Evolutionary conservation across 2,888 invertebrate species (phyloP), one percentile per base, ranked within the genome.

Genomic region (Oxytorus armatus): DNA sequence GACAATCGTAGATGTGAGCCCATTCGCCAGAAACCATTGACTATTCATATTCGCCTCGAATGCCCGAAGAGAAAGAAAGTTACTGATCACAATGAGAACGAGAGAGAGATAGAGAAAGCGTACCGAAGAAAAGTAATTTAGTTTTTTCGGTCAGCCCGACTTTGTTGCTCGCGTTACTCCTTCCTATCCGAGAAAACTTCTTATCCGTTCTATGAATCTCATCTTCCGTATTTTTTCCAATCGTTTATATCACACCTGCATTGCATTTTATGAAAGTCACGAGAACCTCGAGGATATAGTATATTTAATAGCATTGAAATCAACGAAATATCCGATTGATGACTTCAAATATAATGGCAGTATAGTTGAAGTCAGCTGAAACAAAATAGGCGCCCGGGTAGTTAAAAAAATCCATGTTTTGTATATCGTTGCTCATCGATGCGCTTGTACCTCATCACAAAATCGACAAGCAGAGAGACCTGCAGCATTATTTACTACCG

Each of bases 11-110:
- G 55, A 70, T 70, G 65, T 65, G 14, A 63, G 18, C 42, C 55
- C 63, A 23, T 44, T 33, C 61, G 36, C 25, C 44, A 11, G 66
- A 29, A 47, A 29, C 59, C 78, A 81, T 80, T 84, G 83, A 84
- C 79, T 84, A 85, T 86, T 86, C 85, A 84, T 84, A 85, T 78
- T 74, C 73, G 72, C 66, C 79, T 74, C 72, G 42, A 63, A 68
- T 69, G 57, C 66, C 68, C 53, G 25, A 29, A 57, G 63, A 47
- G 65, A 78, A 76, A 70, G 63, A 61, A 55, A 49, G 55, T 61
- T 57, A 61, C 25, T 66, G 36, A 36, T 39, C 44, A 16, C 21
- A 44, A 14, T 39, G 65, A 76, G 11, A 59, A 16, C 10, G 66
- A 39, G 55, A 39, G 14, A 49, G 29, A 39, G 23, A 63, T 18